Evolutionary conservation across 2,797 vertebrate genomes (phyloP).

Genomic region (Ptychobarbus kaznakovi): DNA sequence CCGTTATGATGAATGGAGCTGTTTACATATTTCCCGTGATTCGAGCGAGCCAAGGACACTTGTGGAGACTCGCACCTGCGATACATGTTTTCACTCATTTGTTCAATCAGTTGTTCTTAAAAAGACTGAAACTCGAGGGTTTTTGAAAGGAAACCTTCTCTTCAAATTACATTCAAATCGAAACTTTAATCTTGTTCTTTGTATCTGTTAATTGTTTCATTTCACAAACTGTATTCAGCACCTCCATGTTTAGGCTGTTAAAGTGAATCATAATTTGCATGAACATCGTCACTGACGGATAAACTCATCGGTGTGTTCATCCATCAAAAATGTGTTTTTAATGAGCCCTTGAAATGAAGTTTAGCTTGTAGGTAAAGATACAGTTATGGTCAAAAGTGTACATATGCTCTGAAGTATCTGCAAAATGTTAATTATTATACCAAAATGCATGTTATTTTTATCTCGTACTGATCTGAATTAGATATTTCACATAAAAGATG

Average conservation of each 20-base stretch:
- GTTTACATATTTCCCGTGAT: conserved; percentile 28
- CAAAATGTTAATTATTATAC: too few species aligned
- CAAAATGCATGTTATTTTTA: too few species aligned
- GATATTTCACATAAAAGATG: not conserved
- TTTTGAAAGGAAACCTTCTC: not conserved
- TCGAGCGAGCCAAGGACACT: conserved; percentile 11
- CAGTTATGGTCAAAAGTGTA: too few species aligned
- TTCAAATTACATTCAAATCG: not conserved
- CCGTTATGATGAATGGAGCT: conserved; percentile 13
- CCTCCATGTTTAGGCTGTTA: too few species aligned
- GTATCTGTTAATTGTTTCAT: not conserved
- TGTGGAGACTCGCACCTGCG: too few species aligned
- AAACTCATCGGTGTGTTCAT: not conserved
- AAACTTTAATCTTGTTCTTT: not conserved
- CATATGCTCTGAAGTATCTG: too few species aligned
- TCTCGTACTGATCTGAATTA: too few species aligned
- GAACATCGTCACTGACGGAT: not conserved
- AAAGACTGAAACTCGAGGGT: not conserved
- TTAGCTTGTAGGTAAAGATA: not conserved
- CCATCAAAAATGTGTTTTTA: not conserved
- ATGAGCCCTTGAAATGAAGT: not conserved
- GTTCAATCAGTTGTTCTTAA: not conserved
- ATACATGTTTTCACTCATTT: not conserved
- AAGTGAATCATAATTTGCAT: too few species aligned
- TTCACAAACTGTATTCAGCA: not conserved